These are phyloP conservation scores for Palythoa caribaeorum DNA, from an alignment of 92 coral and sea anemone species.

Conservation along the genomic window DNA sequence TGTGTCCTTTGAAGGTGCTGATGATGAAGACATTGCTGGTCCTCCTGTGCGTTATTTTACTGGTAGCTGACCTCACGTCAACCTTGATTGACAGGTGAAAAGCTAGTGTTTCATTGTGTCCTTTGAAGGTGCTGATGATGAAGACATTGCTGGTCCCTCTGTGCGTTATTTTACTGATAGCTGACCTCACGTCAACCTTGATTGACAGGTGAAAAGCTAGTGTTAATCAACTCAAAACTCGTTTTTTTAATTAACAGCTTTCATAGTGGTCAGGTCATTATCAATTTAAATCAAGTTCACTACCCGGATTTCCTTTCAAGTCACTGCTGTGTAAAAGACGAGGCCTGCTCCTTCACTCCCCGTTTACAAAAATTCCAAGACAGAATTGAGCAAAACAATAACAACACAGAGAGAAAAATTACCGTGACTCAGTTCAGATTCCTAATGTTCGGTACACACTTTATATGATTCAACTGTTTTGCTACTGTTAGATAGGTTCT, in stretches of 20 bases:
- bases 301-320: too few species aligned
- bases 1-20: slow-evolving; percentile 78
- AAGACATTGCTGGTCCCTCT: slow-evolving; percentile 94
- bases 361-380: too few species aligned
- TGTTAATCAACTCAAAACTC: neutral
- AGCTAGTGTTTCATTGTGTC: slow-evolving; percentile 67
- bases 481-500: too few species aligned
- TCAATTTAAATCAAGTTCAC: too few species aligned
- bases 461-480: too few species aligned
- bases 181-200: neutral
- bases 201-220: neutral
- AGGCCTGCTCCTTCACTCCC: too few species aligned
- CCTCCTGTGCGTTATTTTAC: slow-evolving; percentile 92
- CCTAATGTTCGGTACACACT: too few species aligned
- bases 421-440: too few species aligned
- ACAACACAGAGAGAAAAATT: too few species aligned
- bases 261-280: too few species aligned
- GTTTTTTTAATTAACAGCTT: neutral
- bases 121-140: slow-evolving; percentile 75
- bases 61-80: slow-evolving; percentile 39
- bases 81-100: neutral
- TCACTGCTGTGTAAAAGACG: too few species aligned
- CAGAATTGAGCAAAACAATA: too few species aligned
- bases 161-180: slow-evolving; percentile 80
- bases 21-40: slow-evolving; percentile 89